Evolutionary conservation across 1,140 invertebrate genomes (phyloP).

Genomic region (Procambarus virginalis): DNA sequence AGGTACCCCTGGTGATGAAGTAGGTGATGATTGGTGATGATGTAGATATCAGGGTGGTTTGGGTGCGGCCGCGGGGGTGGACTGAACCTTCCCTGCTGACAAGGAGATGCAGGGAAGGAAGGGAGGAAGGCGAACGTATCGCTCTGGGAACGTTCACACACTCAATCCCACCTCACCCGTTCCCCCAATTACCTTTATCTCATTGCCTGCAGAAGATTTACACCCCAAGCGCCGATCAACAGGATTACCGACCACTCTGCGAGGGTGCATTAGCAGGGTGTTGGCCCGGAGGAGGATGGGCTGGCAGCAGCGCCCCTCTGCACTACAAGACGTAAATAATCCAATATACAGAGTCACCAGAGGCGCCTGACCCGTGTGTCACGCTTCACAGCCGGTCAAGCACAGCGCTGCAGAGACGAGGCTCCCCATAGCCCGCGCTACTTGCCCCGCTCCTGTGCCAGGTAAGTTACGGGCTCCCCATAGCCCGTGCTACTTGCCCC

Average conservation of each 20-base stretch:
- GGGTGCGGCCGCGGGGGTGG: too few relatives aligned
- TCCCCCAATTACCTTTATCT: neutral
- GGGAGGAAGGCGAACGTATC: neutral
- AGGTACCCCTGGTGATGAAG: neutral
- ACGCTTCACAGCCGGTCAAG: too few relatives aligned
- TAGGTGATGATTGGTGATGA: neutral
- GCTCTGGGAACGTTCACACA: slow-evolving; percentile 45
- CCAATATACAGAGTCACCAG: neutral
- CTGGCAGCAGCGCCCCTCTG: neutral
- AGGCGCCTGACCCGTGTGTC: neutral
- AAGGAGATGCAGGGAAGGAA: neutral
- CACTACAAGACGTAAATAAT: slow-evolving; percentile 9
- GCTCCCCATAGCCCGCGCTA: too few relatives aligned
- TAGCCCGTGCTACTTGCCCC: too few relatives aligned
- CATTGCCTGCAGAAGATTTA: neutral
- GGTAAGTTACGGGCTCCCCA: too few relatives aligned
- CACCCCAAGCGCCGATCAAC: neutral
- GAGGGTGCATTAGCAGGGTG: neutral
- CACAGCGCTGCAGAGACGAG: too few relatives aligned
- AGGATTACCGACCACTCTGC: neutral
- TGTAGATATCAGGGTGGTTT: neutral
- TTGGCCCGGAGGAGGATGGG: neutral
- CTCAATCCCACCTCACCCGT: slow-evolving; percentile 28
- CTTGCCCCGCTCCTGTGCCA: too few relatives aligned
- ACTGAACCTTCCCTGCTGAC: neutral